phyloP scores from a whole-genome alignment of 1,140 invertebrate species.

The Chironomus striatipennis region DNA sequence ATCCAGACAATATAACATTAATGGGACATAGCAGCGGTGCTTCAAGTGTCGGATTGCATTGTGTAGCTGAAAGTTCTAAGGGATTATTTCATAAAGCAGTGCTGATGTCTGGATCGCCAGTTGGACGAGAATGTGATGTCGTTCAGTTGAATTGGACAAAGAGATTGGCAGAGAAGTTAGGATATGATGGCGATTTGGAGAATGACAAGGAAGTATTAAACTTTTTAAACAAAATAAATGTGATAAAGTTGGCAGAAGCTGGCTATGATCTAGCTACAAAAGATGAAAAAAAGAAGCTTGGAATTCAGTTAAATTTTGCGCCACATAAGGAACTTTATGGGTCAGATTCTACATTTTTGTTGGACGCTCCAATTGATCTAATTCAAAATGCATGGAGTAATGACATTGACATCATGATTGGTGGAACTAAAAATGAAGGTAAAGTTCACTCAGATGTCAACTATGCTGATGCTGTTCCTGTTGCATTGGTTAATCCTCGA shows the following conservation, averaged over 20 bases:
- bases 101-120: slow-evolving; percentile 38
- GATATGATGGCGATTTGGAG: slow-evolving; percentile 32
- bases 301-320: not conserved
- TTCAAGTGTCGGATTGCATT: slow-evolving; percentile 42
- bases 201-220: slow-evolving; percentile 30
- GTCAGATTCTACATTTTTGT: slow-evolving; percentile 35
- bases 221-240: slow-evolving; percentile 32
- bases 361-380: slow-evolving; percentile 36
- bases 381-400: slow-evolving; percentile 40
- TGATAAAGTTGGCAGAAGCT: not conserved
- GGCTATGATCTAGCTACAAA: not conserved
- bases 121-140: slow-evolving; percentile 33
- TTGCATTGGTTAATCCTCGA: not conserved
- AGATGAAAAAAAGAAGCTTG: not conserved
- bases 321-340: slow-evolving; percentile 40
- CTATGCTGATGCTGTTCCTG: slow-evolving; percentile 19
- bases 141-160: slow-evolving; percentile 36
- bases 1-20: slow-evolving; percentile 57
- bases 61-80: not conserved
- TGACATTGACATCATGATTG: slow-evolving; percentile 40
- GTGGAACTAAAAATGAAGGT: slow-evolving; percentile 39
- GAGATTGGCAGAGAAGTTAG: slow-evolving; percentile 35
- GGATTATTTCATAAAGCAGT: slow-evolving; percentile 39
- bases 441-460: slow-evolving; percentile 31
- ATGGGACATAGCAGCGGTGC: slow-evolving; percentile 52